Percentiles rank a stretch among this genome's conserved stretches.
These are phyloP conservation scores for Gephyroberyx darwinii DNA, from an alignment of 2,797 vertebrate species.

Conservation along the genomic window DNA sequence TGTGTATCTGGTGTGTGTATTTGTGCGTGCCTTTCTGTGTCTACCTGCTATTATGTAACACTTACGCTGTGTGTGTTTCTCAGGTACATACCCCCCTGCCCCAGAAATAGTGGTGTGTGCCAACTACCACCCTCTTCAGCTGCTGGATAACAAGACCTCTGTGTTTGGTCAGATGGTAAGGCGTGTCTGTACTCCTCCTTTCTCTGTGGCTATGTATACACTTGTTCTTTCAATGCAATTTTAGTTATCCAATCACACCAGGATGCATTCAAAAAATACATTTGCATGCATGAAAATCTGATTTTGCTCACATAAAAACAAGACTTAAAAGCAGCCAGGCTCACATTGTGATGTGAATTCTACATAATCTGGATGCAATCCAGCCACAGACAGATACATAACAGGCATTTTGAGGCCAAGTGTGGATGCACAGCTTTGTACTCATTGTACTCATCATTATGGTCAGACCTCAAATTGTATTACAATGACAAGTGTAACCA, in stretches of 20 bases:
- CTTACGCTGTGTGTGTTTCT: constrained; percentile 32
- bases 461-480: not conserved
- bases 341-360: constrained; percentile 20
- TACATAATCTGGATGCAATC: not conserved
- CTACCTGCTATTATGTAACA: not conserved
- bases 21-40: no score
- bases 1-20: no score
- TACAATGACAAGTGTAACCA: no score
- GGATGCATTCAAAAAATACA: not conserved
- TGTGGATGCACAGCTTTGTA: no score
- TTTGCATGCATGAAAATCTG: constrained; percentile 19
- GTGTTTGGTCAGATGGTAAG: constrained; percentile 85
- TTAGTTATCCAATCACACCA: constrained; percentile 13
- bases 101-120: constrained; percentile 84
- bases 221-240: constrained; percentile 3
- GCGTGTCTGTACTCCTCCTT: constrained; percentile 27
- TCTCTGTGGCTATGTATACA: not conserved
- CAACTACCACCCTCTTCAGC: constrained; percentile 81
- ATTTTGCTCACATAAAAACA: constrained; percentile 4
- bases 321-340: not conserved
- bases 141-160: constrained; percentile 81
- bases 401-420: not conserved
- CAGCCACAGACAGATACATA: not conserved
- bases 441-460: no score
- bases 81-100: constrained; percentile 43